Evolutionary conservation across 2,888 invertebrate genomes (phyloP).

Genomic region (Chouioia cunea): DNA sequence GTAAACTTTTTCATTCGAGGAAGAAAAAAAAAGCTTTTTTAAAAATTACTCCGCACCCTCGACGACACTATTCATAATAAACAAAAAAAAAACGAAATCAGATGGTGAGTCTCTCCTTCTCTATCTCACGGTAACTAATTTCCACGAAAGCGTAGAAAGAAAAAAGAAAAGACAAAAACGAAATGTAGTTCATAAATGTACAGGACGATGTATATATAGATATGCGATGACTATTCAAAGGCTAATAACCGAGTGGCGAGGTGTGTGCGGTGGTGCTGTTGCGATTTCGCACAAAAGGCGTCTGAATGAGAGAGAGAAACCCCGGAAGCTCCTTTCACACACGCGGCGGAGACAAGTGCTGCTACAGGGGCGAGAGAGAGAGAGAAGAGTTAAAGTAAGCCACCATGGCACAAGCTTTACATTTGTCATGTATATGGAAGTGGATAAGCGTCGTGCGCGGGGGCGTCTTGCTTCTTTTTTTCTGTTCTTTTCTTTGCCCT

Average conservation of each 20-base stretch:
- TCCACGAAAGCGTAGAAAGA: too few species aligned
- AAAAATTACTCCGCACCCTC: too few species aligned
- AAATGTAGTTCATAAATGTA: too few species aligned
- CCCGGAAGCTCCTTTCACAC: too few species aligned
- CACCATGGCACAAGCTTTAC: conserved; percentile 20
- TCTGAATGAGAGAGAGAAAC: conserved; percentile 24
- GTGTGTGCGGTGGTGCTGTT: not conserved
- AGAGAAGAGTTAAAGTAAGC: conserved; percentile 24
- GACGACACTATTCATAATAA: too few species aligned
- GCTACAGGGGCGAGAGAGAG: not conserved
- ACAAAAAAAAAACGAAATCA: too few species aligned
- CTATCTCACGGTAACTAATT: too few species aligned
- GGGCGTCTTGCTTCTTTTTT: not conserved
- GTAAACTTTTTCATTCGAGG: too few species aligned
- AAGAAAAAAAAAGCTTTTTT: too few species aligned
- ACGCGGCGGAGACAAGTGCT: not conserved
- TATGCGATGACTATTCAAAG: conserved; percentile 24
- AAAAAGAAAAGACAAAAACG: too few species aligned
- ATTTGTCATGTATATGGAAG: conserved; percentile 22
- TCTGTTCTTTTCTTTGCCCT: not conserved
- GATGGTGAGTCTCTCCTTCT: too few species aligned
- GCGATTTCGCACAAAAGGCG: conserved; percentile 31
- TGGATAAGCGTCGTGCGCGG: conserved; percentile 4
- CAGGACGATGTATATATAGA: not conserved
- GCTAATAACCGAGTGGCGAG: conserved; percentile 31